Evolutionary conservation across 2,797 vertebrate species (phyloP), one percentile per base, ranked within the genome.

Genomic region (Champsocephalus gunnari): DNA sequence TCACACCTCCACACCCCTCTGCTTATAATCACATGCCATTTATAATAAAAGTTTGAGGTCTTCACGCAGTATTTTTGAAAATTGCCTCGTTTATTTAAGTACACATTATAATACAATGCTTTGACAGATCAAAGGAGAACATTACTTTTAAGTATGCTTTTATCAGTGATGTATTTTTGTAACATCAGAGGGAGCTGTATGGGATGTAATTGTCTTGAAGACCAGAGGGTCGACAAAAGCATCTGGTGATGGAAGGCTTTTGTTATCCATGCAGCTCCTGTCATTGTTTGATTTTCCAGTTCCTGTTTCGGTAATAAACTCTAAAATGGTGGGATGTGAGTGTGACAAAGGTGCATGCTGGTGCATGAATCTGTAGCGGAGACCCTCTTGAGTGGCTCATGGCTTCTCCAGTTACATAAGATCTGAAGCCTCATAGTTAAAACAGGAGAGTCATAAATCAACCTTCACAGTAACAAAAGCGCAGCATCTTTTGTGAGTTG

Each of bases 401-500:
- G 66, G 67, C 67, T 76, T 79, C 77, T 84, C 75, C 70, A 56
- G 53, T 91, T 89, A 77, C 45, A 34, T 87, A 89, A 92, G 78
- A 87, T 81, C 78, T 84, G 87, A 84, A 88, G 82, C 75, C 65
- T 87, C 81, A 38, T 56, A 57, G 76, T 85, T 81, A 85, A 86
- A 67, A 65, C 56, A 79, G 71, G 71, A 78, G 73, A 79, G 68
- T 75, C 87, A 77, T 88, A 87, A 87, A 91, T 90, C 81, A 91
- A 76, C 62, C 55, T 59, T 74, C 65, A 68, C 63, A 73, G 59
- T 80, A 63, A 61, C 73, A 75, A 74, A 81, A 89, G 67, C 47
- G 6, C 73, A 65, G 66, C 88, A 88, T 80, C 82, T 86, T 84
- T 72, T 75, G 70, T 56, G 53, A 81, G 66, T 64, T 74, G 38